These are phyloP conservation scores for Cremastinae sp. DNA, from an alignment of 2,888 invertebrate species.

Conservation along the genomic window DNA sequence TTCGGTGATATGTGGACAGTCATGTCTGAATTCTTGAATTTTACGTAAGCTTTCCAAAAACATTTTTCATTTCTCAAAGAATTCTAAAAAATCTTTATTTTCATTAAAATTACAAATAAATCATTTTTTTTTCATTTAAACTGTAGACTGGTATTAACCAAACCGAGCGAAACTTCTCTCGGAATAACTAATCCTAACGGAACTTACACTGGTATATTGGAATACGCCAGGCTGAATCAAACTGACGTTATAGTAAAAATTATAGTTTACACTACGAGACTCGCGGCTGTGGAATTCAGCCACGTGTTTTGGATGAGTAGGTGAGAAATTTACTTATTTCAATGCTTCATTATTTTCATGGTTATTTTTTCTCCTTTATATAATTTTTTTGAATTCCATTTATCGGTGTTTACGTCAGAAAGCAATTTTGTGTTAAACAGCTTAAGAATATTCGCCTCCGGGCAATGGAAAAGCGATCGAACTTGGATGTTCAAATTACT, in stretches of 20 bases:
- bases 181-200: conserved; percentile 14
- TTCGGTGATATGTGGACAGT: conserved; percentile 66
- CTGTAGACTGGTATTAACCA: conserved; percentile 32
- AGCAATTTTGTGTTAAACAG: too few relatives aligned
- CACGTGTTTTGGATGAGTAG: conserved; percentile 59
- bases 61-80: not conserved
- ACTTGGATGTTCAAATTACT: conserved; percentile 68
- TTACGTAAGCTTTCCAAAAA: conserved; percentile 67
- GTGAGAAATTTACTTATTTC: too few relatives aligned
- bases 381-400: too few relatives aligned
- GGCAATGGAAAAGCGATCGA: conserved; percentile 33
- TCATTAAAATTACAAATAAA: not conserved
- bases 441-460: conserved; percentile 17
- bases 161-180: not conserved
- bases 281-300: conserved; percentile 41
- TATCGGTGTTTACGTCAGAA: too few relatives aligned
- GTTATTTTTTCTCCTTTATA: too few relatives aligned
- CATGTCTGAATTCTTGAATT: conserved; percentile 65
- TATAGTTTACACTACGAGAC: conserved; percentile 24
- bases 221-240: conserved; percentile 45
- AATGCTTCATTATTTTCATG: too few relatives aligned
- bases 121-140: not conserved
- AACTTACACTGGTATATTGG: conserved; percentile 57
- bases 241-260: conserved; percentile 58
- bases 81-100: not conserved